Evolutionary conservation across 2,113 vertebrate species (phyloP).

Genomic region (Diadophis punctatus): DNA sequence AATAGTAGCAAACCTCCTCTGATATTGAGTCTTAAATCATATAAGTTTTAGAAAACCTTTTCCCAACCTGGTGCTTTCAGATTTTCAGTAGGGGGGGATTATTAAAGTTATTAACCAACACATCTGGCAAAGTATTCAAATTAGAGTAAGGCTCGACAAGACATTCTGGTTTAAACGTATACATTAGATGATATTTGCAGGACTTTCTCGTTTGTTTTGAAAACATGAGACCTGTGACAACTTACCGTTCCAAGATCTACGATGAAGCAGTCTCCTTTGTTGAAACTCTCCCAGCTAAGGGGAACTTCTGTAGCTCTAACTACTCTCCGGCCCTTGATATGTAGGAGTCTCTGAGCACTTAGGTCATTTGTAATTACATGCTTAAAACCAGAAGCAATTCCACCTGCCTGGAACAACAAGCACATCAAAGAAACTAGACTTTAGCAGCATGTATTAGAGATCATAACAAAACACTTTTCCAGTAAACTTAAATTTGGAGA

Average conservation of each 20-base stretch:
- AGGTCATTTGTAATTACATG: conserved; percentile 89
- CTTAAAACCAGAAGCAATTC: conserved; percentile 86
- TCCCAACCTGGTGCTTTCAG: background rate
- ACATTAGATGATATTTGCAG: background rate
- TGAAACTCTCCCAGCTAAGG: conserved; percentile 86
- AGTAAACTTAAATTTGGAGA: background rate
- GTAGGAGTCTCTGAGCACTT: conserved; percentile 78
- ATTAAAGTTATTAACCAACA: background rate
- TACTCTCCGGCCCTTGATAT: conserved; percentile 86
- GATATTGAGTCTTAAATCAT: background rate
- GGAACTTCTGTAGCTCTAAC: conserved; percentile 86
- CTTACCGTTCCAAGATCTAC: conserved; percentile 86
- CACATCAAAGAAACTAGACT: background rate
- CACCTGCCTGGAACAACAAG: conserved; percentile 75
- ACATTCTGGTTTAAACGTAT: background rate
- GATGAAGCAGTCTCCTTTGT: conserved; percentile 91
- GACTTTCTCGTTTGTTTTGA: background rate
- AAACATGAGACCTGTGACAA: conserved; percentile 32
- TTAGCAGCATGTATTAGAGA: background rate
- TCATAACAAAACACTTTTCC: background rate
- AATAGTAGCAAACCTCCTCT: background rate
- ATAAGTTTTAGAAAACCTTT: background rate
- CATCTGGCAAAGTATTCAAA: background rate
- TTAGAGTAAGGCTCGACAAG: background rate
- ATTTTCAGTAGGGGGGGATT: background rate